phyloP scores from a whole-genome alignment of 2,113 vertebrate species.

The Megaceryle torquata region DNA sequence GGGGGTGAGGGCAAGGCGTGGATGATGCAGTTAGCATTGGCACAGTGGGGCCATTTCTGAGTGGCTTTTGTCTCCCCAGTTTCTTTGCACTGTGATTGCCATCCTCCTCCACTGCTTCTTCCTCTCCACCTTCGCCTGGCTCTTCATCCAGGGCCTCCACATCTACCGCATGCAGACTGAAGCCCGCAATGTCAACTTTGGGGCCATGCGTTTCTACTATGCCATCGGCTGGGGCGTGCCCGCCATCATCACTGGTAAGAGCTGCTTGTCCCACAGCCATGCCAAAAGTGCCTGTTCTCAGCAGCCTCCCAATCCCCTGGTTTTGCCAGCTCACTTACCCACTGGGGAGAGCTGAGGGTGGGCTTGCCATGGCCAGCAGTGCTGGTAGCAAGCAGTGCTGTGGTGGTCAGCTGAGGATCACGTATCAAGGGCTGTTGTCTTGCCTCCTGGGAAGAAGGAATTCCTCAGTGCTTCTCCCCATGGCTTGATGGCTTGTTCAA shows the following conservation, averaged over 20 bases:
- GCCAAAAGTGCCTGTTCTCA: not conserved
- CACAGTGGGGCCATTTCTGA: not conserved
- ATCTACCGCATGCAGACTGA: conserved; percentile 97
- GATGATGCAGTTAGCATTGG: not conserved
- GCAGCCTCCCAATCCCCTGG: not conserved
- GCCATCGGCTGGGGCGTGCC: conserved; percentile 97
- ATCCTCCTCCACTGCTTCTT: conserved; percentile 98
- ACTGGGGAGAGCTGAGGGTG: not conserved
- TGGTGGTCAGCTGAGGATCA: not conserved
- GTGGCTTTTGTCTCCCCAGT: conserved; percentile 72
- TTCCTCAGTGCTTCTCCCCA: not conserved
- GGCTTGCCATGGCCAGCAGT: not conserved
- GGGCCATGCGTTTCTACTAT: conserved; percentile 97
- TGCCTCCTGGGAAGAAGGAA: not conserved
- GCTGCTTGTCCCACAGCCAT: not conserved
- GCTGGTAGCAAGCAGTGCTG: not conserved
- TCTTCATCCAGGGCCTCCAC: conserved; percentile 94
- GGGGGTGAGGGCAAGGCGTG: not conserved
- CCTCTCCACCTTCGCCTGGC: conserved; percentile 94
- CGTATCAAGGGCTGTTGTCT: accelerated
- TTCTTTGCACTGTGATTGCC: conserved; percentile 93
- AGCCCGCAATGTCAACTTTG: conserved; percentile 91
- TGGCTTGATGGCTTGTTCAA: not conserved
- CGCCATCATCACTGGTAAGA: conserved; percentile 92
- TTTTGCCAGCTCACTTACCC: not conserved